phyloP scores from a whole-genome alignment of 2,797 vertebrate genomes.

The Pseudochirops corinnae region DNA sequence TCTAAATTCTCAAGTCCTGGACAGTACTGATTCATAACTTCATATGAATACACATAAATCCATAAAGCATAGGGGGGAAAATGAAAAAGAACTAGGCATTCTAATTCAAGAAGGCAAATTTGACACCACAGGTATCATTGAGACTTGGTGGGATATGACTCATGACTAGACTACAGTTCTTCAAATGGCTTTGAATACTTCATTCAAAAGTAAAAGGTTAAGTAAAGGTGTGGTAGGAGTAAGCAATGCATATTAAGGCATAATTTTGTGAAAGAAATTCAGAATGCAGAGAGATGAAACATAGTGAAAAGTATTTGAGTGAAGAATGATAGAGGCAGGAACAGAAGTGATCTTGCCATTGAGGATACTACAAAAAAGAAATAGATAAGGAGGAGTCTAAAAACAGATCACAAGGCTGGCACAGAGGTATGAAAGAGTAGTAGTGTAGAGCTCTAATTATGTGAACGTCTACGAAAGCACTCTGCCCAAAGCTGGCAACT shows the following conservation, averaged over 20 bases:
- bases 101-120: background rate
- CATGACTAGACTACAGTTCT: background rate
- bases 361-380: background rate
- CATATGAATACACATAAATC: background rate
- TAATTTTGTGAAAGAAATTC: background rate
- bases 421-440: background rate
- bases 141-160: background rate
- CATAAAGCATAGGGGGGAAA: background rate
- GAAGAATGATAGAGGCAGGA: background rate
- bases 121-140: background rate
- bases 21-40: background rate
- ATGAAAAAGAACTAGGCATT: background rate
- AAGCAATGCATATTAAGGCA: background rate
- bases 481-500: background rate
- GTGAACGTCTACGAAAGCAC: background rate
- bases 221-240: background rate
- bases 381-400: background rate
- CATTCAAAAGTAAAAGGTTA: background rate
- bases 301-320: background rate
- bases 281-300: background rate
- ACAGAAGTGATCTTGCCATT: background rate
- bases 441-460: background rate
- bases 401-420: background rate
- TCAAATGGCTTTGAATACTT: background rate
- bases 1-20: background rate